Percentiles rank a stretch among this genome's conserved stretches.
These are phyloP conservation scores for Aotus griseimembra DNA, from an alignment of 2,797 vertebrate genomes.

Conservation along the genomic window DNA sequence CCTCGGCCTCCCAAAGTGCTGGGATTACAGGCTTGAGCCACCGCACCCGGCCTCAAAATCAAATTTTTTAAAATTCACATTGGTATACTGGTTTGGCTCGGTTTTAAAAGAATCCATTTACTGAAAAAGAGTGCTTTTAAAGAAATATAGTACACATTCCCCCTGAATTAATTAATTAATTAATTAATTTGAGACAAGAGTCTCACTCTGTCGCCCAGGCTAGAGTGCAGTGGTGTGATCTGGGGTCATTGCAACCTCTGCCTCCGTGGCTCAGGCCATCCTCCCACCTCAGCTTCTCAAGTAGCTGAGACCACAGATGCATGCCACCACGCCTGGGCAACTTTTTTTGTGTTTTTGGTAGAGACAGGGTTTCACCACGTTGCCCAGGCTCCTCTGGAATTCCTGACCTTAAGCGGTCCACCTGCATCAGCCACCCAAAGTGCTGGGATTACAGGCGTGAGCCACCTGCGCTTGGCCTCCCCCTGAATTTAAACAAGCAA, in stretches of 20 bases:
- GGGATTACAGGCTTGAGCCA: too few relatives aligned
- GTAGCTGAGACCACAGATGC: neutral
- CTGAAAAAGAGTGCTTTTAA: constrained; percentile 38
- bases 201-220: neutral
- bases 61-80: constrained; percentile 51
- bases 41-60: neutral
- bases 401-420: neutral
- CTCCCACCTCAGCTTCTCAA: neutral
- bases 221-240: neutral
- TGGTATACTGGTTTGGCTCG: constrained; percentile 36
- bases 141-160: neutral
- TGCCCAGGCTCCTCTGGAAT: neutral
- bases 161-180: neutral
- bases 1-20: too few relatives aligned
- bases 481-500: neutral
- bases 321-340: neutral
- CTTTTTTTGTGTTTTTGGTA: neutral
- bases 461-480: neutral
- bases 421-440: neutral
- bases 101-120: constrained; percentile 28
- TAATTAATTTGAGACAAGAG: neutral
- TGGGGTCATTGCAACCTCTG: neutral
- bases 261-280: neutral
- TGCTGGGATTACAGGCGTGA: neutral
- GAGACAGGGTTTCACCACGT: neutral